Percentiles rank a stretch among this genome's conserved stretches.
These are phyloP conservation scores for Rhineura floridana DNA, from an alignment of 2,113 vertebrate species.

Conservation along the genomic window DNA sequence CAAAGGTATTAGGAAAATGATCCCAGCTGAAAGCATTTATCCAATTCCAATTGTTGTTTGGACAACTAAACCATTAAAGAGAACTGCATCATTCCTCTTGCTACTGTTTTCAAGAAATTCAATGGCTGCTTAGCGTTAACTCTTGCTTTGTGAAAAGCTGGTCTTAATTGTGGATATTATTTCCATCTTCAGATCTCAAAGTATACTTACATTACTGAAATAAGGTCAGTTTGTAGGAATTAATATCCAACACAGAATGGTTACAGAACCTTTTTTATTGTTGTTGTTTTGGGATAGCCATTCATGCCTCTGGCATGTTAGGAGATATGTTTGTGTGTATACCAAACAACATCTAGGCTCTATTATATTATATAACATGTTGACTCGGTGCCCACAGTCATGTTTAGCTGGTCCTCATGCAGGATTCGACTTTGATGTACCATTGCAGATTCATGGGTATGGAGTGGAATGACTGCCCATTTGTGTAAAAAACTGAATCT, in stretches of 20 bases:
- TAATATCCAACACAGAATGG: conserved; percentile 69
- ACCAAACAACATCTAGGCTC: no score
- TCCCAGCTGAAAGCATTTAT: conserved; percentile 79
- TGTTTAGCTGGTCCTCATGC: background rate
- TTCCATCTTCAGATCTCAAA: conserved; percentile 66
- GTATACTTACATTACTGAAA: conserved; percentile 75
- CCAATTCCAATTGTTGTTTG: conserved; percentile 73
- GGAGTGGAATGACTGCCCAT: no score
- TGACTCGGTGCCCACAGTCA: background rate
- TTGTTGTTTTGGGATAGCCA: conserved; percentile 49
- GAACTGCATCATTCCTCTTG: conserved; percentile 60
- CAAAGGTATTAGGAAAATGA: conserved; percentile 72
- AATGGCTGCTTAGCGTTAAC: conserved; percentile 59
- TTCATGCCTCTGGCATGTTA: conserved; percentile 43
- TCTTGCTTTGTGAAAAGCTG: conserved; percentile 61
- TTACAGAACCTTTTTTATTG: conserved; percentile 39
- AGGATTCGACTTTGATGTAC: background rate
- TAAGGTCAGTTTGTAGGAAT: conserved; percentile 67
- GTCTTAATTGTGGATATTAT: conserved; percentile 61
- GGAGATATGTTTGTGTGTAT: background rate
- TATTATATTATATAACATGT: background rate
- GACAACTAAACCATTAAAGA: conserved; percentile 70
- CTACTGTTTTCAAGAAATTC: conserved; percentile 77
- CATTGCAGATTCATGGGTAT: background rate
- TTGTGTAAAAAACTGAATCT: no score